Base-by-base conservation (phyloP, 2,113 vertebrate species). In the Aspidoscelis tigris region DNA sequence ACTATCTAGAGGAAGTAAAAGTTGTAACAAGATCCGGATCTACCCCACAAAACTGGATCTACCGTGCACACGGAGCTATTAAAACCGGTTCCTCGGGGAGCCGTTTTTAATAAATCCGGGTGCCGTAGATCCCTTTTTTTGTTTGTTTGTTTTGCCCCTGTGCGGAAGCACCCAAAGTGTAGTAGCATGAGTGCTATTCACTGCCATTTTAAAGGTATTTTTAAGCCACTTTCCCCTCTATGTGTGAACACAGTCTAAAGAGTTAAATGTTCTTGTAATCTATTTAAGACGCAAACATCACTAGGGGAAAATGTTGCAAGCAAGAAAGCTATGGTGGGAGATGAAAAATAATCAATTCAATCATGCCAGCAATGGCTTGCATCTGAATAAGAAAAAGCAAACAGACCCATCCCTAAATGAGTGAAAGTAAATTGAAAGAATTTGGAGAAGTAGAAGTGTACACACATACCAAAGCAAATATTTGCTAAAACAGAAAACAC, bases 181-280 rank as follows among this genome's bases (percentile, higher is more conserved):
- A 50, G 5, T 18, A 18, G 58, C 18, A 18, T 18, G 18, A 61
- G 14, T 61, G 58, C 58, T 16, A 14, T 16, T 61, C 18, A 61
- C 12, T 61, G 58, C 58, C 47, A 61, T 61, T 16, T 61, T 4
- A 18, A 16, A 61, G 18, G 14, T 61, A 87, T 9, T 80, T 92
- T 78, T 58, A 66, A 90, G 87, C 82, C 85, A 89, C 83, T 86
- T 1, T 88, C 88, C 92, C 88, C 83, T 87, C 91, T 80, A 88
- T 41, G 18, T 81, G 75, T 86, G 84, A 61, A 84, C 74, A 73
- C 85, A 92, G 83, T 70, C 86, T 86, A 89, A 93, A 93, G 92
- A 43, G 47, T 83, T 85, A 83, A 79, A 79, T 69, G 65, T 44
- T 47, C 44, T 92, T 89, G 84, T 47, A 87, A 12, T 85, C 85